phyloP scores from a whole-genome alignment of 2,888 invertebrate genomes.

The Auanema sp. region DNA sequence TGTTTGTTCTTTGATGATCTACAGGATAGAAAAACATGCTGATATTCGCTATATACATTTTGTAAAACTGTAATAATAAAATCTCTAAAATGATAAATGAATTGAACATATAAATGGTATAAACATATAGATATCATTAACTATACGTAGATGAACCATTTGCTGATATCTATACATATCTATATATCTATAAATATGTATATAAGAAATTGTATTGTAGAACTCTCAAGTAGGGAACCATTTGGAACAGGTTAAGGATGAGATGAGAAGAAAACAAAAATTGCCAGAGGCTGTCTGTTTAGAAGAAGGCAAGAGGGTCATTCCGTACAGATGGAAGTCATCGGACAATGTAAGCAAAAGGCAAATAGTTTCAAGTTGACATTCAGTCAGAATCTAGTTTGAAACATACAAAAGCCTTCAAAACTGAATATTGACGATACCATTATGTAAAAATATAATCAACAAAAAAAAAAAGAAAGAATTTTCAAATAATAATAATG shows the following conservation, averaged over 20 bases:
- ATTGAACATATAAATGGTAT: neutral
- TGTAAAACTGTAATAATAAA: neutral
- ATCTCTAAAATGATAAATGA: neutral
- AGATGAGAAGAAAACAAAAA: neutral
- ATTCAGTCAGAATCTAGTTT: too few relatives aligned
- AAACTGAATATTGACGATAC: conserved; percentile 5
- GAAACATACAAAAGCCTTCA: too few relatives aligned
- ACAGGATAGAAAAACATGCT: neutral
- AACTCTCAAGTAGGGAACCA: too few relatives aligned
- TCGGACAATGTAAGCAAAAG: conserved; percentile 1
- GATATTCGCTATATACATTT: neutral
- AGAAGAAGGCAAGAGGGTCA: neutral
- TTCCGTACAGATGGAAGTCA: neutral
- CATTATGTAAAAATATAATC: neutral
- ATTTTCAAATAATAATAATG: neutral
- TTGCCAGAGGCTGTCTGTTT: neutral
- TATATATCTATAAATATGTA: too few relatives aligned
- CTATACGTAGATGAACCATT: neutral
- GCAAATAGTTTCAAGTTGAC: neutral
- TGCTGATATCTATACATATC: too few relatives aligned
- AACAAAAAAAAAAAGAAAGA: conserved; percentile 2
- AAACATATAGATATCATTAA: neutral
- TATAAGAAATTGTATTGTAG: too few relatives aligned
- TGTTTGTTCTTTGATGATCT: neutral
- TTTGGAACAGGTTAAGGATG: neutral